Evolutionary conservation across 2,888 invertebrate genomes (phyloP).

Genomic region (Dromius quadrimaculatus): DNA sequence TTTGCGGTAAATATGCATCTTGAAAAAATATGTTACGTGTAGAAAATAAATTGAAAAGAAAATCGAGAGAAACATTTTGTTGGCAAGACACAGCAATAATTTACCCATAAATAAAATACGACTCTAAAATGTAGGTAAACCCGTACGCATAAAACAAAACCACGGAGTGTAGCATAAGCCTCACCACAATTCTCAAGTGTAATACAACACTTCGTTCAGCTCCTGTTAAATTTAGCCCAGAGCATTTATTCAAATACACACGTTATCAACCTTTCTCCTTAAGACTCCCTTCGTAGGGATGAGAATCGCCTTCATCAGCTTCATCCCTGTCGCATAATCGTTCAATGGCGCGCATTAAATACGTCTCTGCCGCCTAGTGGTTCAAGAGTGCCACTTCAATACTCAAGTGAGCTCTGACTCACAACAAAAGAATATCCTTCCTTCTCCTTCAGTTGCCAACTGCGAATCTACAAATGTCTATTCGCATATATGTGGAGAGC

Average conservation of each 20-base stretch:
- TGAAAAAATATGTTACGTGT: conserved; percentile 26
- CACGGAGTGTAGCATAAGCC: conserved; percentile 20
- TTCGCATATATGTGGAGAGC: background rate
- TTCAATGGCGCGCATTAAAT: conserved; percentile 51
- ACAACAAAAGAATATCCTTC: conserved; percentile 48
- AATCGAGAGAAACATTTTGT: conserved; percentile 27
- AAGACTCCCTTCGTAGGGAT: conserved; percentile 17
- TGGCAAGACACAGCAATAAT: conserved; percentile 20
- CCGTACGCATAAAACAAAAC: conserved; percentile 27
- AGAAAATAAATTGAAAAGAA: conserved; percentile 30
- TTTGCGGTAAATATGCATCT: conserved; percentile 6
- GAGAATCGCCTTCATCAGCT: conserved; percentile 9
- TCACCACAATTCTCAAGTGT: conserved; percentile 51
- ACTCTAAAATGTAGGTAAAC: conserved; percentile 20
- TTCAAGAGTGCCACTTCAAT: conserved; percentile 47
- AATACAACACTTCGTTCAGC: conserved; percentile 54
- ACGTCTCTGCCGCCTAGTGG: conserved; percentile 50
- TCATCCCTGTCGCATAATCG: conserved; percentile 36
- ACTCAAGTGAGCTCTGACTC: conserved; percentile 48
- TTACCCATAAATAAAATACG: conserved; percentile 28
- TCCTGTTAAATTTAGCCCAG: conserved; percentile 59
- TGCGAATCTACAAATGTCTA: background rate
- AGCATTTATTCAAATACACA: conserved; percentile 59
- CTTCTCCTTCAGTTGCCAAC: conserved; percentile 35
- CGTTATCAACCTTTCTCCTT: conserved; percentile 14